Evolutionary conservation across 2,113 vertebrate genomes (phyloP).

Genomic region (Gyps fulvus): DNA sequence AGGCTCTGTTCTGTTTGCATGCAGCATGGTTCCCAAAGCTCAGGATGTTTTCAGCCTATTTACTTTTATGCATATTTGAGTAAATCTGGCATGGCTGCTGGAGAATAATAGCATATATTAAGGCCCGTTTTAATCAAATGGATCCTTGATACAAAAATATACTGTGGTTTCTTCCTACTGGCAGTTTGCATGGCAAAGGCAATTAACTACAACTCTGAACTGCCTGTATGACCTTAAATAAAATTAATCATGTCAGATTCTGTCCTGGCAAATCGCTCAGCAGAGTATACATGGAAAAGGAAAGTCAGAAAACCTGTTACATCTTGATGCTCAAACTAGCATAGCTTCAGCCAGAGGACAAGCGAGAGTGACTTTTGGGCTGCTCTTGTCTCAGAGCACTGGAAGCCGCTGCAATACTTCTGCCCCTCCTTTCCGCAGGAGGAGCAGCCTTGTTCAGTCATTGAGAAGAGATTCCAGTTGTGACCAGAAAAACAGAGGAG

Average conservation of each 20-base stretch:
- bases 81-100: background rate
- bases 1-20: background rate
- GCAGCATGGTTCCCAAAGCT: background rate
- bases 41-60: slow-evolving; percentile 48
- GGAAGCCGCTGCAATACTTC: background rate
- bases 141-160: background rate
- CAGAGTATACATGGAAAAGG: background rate
- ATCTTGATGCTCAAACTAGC: background rate
- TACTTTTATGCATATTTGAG: slow-evolving; percentile 8
- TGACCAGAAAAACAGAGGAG: background rate
- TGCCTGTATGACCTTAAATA: background rate
- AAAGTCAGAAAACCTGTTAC: background rate
- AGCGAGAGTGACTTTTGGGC: background rate
- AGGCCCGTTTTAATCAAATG: background rate
- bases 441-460: background rate
- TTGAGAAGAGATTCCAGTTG: background rate
- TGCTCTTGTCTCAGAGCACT: background rate
- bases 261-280: background rate
- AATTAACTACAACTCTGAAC: background rate
- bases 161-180: background rate
- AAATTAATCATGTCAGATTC: background rate
- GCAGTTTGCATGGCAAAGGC: background rate
- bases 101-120: background rate
- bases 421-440: background rate
- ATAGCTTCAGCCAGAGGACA: background rate